Evolutionary conservation across 2,888 invertebrate species (phyloP), one percentile per base, ranked within the genome.

Genomic region (Andrena bucephala): DNA sequence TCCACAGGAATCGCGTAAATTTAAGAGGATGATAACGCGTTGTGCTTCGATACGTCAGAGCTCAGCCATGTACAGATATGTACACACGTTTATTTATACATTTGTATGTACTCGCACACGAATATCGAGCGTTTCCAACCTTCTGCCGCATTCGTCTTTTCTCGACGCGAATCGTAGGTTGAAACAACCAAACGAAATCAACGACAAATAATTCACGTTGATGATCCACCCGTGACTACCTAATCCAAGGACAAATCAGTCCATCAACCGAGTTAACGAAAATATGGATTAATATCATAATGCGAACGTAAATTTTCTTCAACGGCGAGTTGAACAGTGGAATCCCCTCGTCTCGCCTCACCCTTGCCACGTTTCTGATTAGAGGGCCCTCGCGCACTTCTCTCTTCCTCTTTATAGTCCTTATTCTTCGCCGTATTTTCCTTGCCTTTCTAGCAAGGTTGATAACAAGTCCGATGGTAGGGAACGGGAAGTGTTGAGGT

Each of bases 351-450:
- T 42, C 42, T 13, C 13, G 16, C 7, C 8, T 33, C 27, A 20
- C 29, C 59, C 1, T 24, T 10, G 5, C n/a, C 27, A 33, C 52
- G 50, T 33, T 65, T 65, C 36, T 16, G 66, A 54, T 73, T 54
- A 54, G 54, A 73, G 27, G 54, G 4, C 13, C 31, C 31, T 10
- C 29, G 13, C 31, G 29, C 24, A 1, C 16, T 50, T 16, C 50
- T 31, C 8, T n/a, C 20, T 36, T 20, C 10, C n/a, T 4, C 62
- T 62, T 16, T n/a, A 4, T 1, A 42, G 4, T 16, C 42, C 29
- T 8, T 20, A 62, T 8, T 62, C n/a, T 33, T n/a, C n/a, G n/a
- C 62, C 10, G 20, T 5, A 13, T 20, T 10, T 33, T 1, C 4
- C 1, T 29, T 7, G n/a, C 2, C 31, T 60, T 60, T 31, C n/a